These are phyloP conservation scores for Meta bourneti DNA, from an alignment of 2,888 invertebrate genomes.

Conservation along the genomic window DNA sequence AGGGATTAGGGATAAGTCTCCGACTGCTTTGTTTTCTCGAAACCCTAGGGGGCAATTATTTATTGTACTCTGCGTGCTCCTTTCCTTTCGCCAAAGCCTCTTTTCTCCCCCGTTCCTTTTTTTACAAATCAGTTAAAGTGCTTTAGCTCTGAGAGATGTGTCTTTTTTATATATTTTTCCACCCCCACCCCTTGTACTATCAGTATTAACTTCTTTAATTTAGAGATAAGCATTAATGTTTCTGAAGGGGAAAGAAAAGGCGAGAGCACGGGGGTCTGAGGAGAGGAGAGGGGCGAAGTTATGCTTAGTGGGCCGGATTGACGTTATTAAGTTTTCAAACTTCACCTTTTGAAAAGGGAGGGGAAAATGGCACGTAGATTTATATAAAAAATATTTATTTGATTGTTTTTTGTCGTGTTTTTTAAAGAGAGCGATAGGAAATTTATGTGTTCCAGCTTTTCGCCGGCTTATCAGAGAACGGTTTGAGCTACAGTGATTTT, in stretches of 20 bases:
- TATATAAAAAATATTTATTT: slow-evolving; percentile 33
- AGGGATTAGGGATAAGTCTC: slow-evolving; percentile 68
- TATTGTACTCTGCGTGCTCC: slow-evolving; percentile 54
- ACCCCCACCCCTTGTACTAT: slow-evolving; percentile 5
- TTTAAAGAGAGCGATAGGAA: not conserved
- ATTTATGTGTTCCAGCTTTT: not conserved
- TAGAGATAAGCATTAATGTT: slow-evolving; percentile 75
- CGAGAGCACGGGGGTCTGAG: not conserved
- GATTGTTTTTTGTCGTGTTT: not conserved
- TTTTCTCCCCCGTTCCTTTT: slow-evolving; percentile 23
- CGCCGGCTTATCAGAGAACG: not conserved
- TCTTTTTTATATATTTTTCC: slow-evolving; percentile 28
- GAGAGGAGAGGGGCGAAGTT: not conserved
- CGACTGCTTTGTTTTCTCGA: slow-evolving; percentile 54
- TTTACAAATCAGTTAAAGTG: slow-evolving; percentile 69
- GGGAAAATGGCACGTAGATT: not conserved
- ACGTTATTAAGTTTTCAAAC: slow-evolving; percentile 48
- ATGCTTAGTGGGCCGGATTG: slow-evolving; percentile 43
- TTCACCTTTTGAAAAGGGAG: slow-evolving; percentile 31
- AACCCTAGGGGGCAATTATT: slow-evolving; percentile 72
- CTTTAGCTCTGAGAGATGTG: slow-evolving; percentile 27
- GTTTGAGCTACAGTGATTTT: not conserved
- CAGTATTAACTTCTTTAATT: slow-evolving; percentile 60
- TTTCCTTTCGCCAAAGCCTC: not conserved
- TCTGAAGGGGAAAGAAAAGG: slow-evolving; percentile 17